These are phyloP conservation scores for Frankliniella intonsa DNA, from an alignment of 2,888 invertebrate genomes.

Conservation along the genomic window DNA sequence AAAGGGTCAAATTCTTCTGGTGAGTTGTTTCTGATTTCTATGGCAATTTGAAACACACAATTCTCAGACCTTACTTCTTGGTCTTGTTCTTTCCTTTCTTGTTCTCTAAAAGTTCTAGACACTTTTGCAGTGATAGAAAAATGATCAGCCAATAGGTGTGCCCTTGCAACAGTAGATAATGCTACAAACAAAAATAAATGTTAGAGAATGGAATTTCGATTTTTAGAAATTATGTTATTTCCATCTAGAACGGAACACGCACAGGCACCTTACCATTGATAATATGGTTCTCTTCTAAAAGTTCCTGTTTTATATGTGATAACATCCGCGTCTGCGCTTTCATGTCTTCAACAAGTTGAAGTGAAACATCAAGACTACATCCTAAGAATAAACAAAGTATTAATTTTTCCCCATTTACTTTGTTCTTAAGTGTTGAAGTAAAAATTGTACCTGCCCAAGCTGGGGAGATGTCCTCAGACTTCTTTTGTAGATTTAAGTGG, in stretches of 20 bases:
- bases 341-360: background rate
- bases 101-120: background rate
- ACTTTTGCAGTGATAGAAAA: background rate
- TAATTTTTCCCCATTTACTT: background rate
- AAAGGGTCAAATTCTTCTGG: background rate
- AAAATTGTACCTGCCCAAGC: background rate
- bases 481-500: background rate
- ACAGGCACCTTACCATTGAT: background rate
- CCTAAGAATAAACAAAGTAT: background rate
- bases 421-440: background rate
- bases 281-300: background rate
- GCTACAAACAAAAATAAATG: background rate
- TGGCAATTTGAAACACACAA: background rate
- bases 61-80: background rate
- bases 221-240: too few species aligned
- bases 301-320: background rate
- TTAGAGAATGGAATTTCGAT: background rate
- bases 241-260: too few species aligned
- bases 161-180: background rate
- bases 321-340: background rate
- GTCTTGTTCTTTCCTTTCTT: background rate
- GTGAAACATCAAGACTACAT: background rate
- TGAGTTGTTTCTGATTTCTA: background rate
- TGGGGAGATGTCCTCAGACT: background rate
- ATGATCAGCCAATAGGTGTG: background rate